These are phyloP conservation scores for Podarcis lilfordi DNA, from an alignment of 2,797 vertebrate genomes.

Conservation along the genomic window DNA sequence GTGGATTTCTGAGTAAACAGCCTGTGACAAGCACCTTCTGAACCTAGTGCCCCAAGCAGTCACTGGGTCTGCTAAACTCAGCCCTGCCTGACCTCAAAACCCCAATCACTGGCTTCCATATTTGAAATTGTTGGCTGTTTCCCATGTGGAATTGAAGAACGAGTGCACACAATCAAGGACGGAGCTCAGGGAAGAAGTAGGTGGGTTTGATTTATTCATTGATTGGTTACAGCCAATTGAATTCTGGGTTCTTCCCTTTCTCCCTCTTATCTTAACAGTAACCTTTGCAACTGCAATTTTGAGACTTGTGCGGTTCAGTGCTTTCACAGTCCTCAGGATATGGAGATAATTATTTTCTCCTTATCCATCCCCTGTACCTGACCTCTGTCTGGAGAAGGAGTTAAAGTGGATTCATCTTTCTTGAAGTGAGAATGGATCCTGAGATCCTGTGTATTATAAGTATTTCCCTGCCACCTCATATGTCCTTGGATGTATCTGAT, in stretches of 20 bases:
- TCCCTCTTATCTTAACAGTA: not conserved
- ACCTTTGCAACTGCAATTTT: not conserved
- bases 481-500: not conserved
- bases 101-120: not conserved
- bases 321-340: not conserved
- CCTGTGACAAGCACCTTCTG: not conserved
- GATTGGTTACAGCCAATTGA: not conserved
- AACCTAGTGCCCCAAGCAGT: not conserved
- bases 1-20: not conserved
- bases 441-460: not conserved
- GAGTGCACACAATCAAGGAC: not conserved
- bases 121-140: not conserved
- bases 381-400: not conserved
- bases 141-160: not conserved
- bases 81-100: not conserved
- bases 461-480: not conserved
- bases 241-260: not conserved
- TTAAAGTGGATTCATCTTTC: constrained; percentile 3
- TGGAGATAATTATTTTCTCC: not conserved
- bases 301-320: not conserved
- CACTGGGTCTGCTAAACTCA: not conserved
- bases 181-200: not conserved
- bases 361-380: not conserved
- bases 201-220: not conserved
- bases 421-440: not conserved